Evolutionary conservation across 2,113 vertebrate species (phyloP), one percentile per base, ranked within the genome.

Genomic region (Atlantisia rogersi): DNA sequence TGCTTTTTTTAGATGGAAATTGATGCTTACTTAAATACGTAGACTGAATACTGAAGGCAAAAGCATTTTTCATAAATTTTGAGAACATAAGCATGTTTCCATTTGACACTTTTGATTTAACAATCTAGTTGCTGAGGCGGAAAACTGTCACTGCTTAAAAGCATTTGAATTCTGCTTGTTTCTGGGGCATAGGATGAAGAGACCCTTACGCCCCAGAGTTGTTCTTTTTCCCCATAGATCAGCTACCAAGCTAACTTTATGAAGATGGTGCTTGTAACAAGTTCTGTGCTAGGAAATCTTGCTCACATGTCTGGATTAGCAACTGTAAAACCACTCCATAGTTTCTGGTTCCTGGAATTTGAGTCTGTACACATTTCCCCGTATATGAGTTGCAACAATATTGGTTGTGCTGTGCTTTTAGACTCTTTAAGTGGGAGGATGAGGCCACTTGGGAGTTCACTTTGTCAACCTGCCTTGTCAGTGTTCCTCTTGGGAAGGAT

Each of bases 271-370:
- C 52, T 70, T 62, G 22, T 44, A 86, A 76, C 44, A 40, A 52
- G 35, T 35, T 77, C 56, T 67, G 52, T 2, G 2, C 42, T 71
- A 2, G 67, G 65, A 81, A 82, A 78, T 90, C 5, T 7, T 77
- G n/a, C n/a, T 95, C 17, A 4, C 24, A 0, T 52, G n/a, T 81
- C 53, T 50, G 80, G 46, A 75, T 86, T 73, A 78, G 44, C 58
- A 68, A 9, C 87, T 0, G 2, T 82, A 70, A 86, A 88, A 74
- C 55, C 52, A 32, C 68, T 69, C 8, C 0, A 1, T 37, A 52
- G 52, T 48, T 94, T 82, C 58, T 94, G 73, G 12, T 86, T 95
- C 42, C 42, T 77, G 89, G 74, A 91, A 85, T 84, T 60, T 29
- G 60, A 25, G 69, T 60, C 6, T 25, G 46, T 63, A 42, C 5